phyloP scores from a whole-genome alignment of 1,140 invertebrate genomes.

The Drosophila oshimai region DNA sequence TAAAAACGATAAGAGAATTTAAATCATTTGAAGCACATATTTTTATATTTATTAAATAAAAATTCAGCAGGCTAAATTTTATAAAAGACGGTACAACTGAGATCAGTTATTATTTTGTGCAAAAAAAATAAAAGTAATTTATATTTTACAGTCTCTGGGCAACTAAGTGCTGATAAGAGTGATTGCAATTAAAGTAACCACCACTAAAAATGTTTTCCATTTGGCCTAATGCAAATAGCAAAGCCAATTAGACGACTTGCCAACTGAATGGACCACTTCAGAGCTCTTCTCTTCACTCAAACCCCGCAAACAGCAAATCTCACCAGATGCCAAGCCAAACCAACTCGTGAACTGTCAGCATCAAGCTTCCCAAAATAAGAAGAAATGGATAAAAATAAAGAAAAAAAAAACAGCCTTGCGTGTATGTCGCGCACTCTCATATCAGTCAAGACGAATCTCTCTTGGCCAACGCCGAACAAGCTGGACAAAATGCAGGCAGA shows the following conservation, averaged over 20 bases:
- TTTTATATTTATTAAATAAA: no score
- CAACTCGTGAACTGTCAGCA: conserved; percentile 67
- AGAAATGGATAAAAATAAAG: neutral
- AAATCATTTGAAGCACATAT: no score
- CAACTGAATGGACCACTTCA: conserved; percentile 30
- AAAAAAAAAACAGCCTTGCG: conserved; percentile 46
- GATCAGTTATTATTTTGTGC: no score
- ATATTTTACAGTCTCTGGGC: neutral
- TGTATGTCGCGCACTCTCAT: conserved; percentile 66
- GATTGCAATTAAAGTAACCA: neutral
- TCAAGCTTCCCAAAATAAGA: conserved; percentile 6
- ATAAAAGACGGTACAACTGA: no score
- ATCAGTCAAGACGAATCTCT: conserved; percentile 73
- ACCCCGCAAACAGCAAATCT: conserved; percentile 32
- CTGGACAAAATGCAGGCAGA: conserved; percentile 33
- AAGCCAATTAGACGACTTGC: conserved; percentile 48
- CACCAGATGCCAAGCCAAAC: conserved; percentile 53
- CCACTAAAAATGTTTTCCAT: neutral
- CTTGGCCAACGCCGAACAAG: conserved; percentile 48
- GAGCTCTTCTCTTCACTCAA: conserved; percentile 2
- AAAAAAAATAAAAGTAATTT: no score
- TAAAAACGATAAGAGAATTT: no score
- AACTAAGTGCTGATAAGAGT: neutral
- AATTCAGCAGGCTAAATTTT: no score
- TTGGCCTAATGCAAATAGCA: conserved; percentile 8